A percentile compares a stretch with the other conserved stretches of the same genome.
Conservation (phyloP, 2,113 vertebrate genomes). For the Catharus minimus region DNA sequence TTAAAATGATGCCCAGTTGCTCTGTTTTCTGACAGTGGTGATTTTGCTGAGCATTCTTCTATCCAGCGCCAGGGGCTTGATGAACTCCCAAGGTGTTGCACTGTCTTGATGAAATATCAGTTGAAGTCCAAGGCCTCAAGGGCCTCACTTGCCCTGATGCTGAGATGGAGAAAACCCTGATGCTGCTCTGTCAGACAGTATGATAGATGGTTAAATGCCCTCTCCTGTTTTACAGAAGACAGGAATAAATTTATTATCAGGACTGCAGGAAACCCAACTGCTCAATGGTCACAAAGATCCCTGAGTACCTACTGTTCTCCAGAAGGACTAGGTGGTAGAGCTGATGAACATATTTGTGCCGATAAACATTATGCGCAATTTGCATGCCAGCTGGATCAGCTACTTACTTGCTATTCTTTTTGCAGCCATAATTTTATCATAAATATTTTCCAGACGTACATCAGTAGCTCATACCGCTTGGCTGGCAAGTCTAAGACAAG, state of each 20-base stretch:
- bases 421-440: constrained; percentile 46
- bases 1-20: neutral
- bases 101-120: neutral
- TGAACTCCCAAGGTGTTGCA: neutral
- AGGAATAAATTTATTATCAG: neutral
- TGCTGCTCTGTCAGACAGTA: neutral
- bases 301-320: neutral
- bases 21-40: neutral
- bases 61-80: neutral
- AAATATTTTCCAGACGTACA: constrained; percentile 48
- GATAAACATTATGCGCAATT: constrained; percentile 9
- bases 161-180: neutral
- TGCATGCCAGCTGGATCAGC: constrained; percentile 58
- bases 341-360: constrained; percentile 28
- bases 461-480: constrained; percentile 30
- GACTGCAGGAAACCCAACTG: neutral
- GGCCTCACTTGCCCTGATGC: neutral
- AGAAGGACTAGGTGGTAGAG: constrained; percentile 28
- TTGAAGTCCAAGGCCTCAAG: neutral
- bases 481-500: constrained; percentile 50
- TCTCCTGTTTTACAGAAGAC: neutral
- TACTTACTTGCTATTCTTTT: constrained; percentile 52
- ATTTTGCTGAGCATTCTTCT: neutral
- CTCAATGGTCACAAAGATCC: neutral
- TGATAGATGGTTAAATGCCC: neutral